Conservation (phyloP, 2,113 vertebrate genomes). For the Neotragus pygmaeus region DNA sequence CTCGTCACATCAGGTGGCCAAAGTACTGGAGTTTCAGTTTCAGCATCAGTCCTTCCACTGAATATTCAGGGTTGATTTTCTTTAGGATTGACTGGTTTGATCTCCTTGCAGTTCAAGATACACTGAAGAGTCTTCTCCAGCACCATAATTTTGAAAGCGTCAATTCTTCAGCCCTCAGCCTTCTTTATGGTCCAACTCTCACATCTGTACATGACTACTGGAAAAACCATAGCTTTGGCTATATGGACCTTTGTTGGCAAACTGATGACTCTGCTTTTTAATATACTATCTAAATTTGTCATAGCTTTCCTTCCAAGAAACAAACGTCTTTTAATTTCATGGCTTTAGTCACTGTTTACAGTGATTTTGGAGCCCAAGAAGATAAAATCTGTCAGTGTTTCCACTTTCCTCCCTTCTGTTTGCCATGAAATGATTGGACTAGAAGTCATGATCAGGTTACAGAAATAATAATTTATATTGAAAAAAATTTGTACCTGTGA, state of each 20-base stretch:
- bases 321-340: not conserved
- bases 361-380: not conserved
- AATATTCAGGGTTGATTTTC: not conserved
- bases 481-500: not conserved
- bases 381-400: not conserved
- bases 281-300: not conserved
- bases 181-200: not conserved
- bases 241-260: not conserved
- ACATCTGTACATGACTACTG: not conserved
- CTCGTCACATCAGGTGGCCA: not conserved
- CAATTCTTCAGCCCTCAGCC: not conserved
- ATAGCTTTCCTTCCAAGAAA: not conserved
- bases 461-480: not conserved
- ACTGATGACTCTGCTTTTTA: not conserved
- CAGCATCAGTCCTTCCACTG: not conserved
- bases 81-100: not conserved
- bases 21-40: not conserved
- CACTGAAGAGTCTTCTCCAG: not conserved
- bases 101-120: not conserved
- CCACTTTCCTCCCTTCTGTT: not conserved
- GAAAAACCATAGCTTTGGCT: not conserved
- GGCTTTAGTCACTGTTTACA: not conserved
- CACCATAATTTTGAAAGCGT: not conserved
- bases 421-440: not conserved
- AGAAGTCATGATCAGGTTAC: not conserved